A percentile compares a stretch with the other conserved stretches of the same genome.
Evolutionary conservation across 2,888 invertebrate genomes (phyloP).

Genomic region (Diplolepis rosae): DNA sequence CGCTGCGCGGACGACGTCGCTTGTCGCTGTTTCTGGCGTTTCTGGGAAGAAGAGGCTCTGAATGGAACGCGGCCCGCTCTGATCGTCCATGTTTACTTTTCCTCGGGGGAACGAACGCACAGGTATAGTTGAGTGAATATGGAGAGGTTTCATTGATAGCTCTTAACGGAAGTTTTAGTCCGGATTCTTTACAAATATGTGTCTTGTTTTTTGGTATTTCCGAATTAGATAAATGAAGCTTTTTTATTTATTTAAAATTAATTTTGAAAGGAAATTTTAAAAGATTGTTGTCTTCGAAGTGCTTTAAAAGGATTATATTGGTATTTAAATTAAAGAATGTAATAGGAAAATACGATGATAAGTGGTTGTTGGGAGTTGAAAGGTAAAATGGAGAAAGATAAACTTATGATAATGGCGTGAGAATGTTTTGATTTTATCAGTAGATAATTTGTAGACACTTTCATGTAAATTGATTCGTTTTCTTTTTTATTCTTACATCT

Average conservation of each 20-base stretch:
- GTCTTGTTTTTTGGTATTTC: slow-evolving; percentile 20
- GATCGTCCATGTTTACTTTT: slow-evolving; percentile 31
- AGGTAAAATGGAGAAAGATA: not conserved
- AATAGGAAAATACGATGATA: no score
- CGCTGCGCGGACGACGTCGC: slow-evolving; percentile 39
- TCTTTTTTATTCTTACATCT: no score
- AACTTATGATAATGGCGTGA: not conserved
- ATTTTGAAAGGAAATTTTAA: not conserved
- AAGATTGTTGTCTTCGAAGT: not conserved
- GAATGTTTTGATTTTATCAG: not conserved
- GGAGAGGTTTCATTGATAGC: slow-evolving; percentile 27
- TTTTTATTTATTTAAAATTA: no score
- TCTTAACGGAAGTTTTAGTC: slow-evolving; percentile 28
- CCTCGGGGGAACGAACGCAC: slow-evolving; percentile 31
- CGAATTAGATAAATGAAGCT: not conserved
- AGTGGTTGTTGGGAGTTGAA: not conserved
- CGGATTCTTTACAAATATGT: slow-evolving; percentile 22
- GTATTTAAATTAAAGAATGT: no score
- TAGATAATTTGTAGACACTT: no score
- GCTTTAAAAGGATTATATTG: not conserved
- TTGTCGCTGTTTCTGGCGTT: slow-evolving; percentile 40
- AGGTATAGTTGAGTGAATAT: slow-evolving; percentile 22
- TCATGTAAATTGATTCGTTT: no score
- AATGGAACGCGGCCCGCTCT: slow-evolving; percentile 34
- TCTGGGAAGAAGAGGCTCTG: slow-evolving; percentile 32